These are phyloP conservation scores for Equus przewalskii DNA, from an alignment of 2,113 vertebrate genomes.

Conservation along the genomic window DNA sequence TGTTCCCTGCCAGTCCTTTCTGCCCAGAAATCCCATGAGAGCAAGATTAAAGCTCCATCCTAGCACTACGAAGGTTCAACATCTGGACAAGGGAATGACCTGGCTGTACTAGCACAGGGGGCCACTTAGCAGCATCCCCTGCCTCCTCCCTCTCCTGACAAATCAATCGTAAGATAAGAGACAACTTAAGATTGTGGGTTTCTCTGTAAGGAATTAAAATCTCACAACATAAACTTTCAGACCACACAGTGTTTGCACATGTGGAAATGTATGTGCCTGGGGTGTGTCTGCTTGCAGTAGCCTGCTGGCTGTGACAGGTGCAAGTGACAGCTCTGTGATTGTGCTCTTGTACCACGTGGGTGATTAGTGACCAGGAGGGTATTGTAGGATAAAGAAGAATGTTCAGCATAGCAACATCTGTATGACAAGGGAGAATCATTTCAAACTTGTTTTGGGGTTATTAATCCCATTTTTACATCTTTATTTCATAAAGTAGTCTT, in stretches of 20 bases:
- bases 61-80: background rate
- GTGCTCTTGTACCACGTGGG: constrained; percentile 33
- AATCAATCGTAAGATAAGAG: background rate
- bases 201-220: constrained; percentile 27
- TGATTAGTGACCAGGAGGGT: constrained; percentile 27
- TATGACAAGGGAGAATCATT: constrained; percentile 60
- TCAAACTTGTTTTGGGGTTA: constrained; percentile 61
- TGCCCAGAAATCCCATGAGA: background rate
- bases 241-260: background rate
- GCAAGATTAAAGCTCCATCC: background rate
- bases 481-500: constrained; percentile 55
- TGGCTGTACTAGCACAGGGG: background rate
- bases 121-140: background rate
- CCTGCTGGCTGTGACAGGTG: constrained; percentile 1
- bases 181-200: background rate
- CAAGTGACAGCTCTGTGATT: constrained; percentile 48
- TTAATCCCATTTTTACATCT: constrained; percentile 68
- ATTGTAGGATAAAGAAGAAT: constrained; percentile 10
- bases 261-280: background rate
- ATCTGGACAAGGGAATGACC: background rate
- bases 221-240: background rate
- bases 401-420: constrained; percentile 53
- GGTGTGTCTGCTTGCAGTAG: background rate
- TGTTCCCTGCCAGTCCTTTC: background rate
- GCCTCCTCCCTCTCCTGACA: rapidly evolving